Evolutionary conservation across 2,113 vertebrate genomes (phyloP).

Genomic region (Lonchura striata): DNA sequence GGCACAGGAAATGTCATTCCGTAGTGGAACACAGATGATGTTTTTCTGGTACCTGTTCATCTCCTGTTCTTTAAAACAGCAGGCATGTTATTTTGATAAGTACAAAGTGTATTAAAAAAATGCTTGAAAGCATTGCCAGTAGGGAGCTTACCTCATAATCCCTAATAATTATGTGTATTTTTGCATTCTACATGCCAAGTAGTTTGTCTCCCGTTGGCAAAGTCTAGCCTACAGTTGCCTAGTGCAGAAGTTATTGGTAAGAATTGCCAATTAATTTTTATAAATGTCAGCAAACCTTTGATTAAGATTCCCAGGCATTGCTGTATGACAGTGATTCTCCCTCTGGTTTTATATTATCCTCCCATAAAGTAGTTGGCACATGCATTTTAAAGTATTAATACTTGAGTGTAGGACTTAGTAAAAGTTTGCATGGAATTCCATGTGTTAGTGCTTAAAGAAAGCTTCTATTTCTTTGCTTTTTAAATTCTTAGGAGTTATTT

Average conservation of each 20-base stretch:
- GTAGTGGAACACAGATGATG: not conserved
- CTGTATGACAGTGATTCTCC: not conserved
- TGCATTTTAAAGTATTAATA: not conserved
- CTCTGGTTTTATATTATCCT: not conserved
- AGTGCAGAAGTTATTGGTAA: not conserved
- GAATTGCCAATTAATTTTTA: not conserved
- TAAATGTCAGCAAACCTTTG: not conserved
- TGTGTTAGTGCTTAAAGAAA: not conserved
- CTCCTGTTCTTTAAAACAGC: not conserved
- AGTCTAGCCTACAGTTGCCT: not conserved
- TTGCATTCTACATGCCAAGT: not conserved
- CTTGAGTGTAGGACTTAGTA: not conserved
- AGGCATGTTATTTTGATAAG: not conserved
- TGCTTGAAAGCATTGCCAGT: not conserved
- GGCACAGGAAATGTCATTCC: not conserved
- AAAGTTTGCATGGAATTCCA: not conserved
- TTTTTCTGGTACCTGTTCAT: not conserved
- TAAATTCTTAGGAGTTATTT: not conserved
- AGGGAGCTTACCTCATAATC: not conserved
- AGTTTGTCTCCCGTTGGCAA: not conserved
- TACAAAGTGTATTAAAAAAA: not conserved
- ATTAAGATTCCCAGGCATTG: not conserved
- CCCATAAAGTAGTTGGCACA: not conserved
- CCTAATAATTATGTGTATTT: not conserved
- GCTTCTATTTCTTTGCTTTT: not conserved